These are phyloP conservation scores for Brachystomella parvula DNA, from an alignment of 1,140 invertebrate genomes.

Conservation along the genomic window DNA sequence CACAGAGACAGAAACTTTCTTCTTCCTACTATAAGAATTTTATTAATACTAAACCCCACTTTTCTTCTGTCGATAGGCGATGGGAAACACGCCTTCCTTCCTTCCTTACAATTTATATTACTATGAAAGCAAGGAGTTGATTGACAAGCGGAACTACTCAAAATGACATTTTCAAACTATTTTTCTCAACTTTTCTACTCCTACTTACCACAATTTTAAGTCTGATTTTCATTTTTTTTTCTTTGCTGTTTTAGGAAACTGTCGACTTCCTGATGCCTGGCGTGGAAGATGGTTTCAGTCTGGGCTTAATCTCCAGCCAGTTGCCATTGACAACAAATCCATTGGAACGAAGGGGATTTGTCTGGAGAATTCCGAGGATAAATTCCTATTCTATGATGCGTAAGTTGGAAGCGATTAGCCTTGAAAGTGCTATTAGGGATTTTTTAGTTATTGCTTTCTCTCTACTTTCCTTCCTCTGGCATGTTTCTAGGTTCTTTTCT, in stretches of 20 bases:
- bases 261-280: constrained; percentile 66
- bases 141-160: too few species aligned
- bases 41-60: too few species aligned
- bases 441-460: not conserved
- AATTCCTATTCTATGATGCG: constrained; percentile 72
- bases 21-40: too few species aligned
- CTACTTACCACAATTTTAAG: too few species aligned
- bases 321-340: constrained; percentile 63
- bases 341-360: constrained; percentile 70
- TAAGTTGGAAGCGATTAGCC: constrained; percentile 41
- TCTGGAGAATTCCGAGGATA: constrained; percentile 61
- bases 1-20: too few species aligned
- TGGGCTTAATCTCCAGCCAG: constrained; percentile 61
- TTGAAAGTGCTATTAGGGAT: not conserved
- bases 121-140: too few species aligned
- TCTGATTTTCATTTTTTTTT: constrained; percentile 13
- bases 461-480: not conserved
- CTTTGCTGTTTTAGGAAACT: constrained; percentile 40
- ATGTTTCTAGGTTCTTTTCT: too few species aligned
- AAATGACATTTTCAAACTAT: too few species aligned
- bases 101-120: too few species aligned
- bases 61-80: too few species aligned
- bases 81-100: too few species aligned
- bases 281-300: constrained; percentile 75
- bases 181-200: too few species aligned